Conservation (phyloP, 2,797 vertebrate genomes). For the Phalloptychus januarius region DNA sequence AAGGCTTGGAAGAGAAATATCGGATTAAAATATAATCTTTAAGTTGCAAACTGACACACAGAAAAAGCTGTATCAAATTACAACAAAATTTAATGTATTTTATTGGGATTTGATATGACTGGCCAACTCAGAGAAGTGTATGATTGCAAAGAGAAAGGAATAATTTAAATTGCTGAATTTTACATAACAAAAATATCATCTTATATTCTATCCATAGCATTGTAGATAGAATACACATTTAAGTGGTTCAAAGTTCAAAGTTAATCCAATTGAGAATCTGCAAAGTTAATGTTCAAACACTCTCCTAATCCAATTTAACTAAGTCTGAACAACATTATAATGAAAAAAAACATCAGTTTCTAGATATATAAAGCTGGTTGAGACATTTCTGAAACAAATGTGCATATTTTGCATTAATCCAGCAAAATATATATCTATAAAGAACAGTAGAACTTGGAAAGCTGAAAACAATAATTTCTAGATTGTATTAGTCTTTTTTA, state of each 20-base stretch:
- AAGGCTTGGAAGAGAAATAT: not conserved
- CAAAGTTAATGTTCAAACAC: not conserved
- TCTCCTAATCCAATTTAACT: not conserved
- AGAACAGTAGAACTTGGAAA: not conserved
- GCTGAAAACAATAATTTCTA: not conserved
- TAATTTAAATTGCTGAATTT: not conserved
- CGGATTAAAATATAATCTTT: slow-evolving; percentile 14
- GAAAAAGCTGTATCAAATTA: not conserved
- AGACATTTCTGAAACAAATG: not conserved
- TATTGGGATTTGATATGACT: too few relatives aligned
- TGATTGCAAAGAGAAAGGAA: not conserved
- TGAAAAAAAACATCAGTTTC: not conserved
- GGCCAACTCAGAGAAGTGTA: too few relatives aligned
- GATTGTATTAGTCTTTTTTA: not conserved
- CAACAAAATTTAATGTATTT: not conserved
- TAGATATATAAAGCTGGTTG: not conserved
- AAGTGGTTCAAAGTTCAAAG: not conserved
- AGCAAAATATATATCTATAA: not conserved
- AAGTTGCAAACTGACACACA: not conserved
- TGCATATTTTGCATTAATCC: not conserved
- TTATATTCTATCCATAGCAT: not conserved
- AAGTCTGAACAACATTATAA: not conserved
- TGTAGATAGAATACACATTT: not conserved
- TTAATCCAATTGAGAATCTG: not conserved
- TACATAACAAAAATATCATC: not conserved